Percentiles rank a stretch among this genome's conserved stretches.
These are phyloP conservation scores for Paraplagusia blochii DNA, from an alignment of 2,113 vertebrate species.

Conservation along the genomic window DNA sequence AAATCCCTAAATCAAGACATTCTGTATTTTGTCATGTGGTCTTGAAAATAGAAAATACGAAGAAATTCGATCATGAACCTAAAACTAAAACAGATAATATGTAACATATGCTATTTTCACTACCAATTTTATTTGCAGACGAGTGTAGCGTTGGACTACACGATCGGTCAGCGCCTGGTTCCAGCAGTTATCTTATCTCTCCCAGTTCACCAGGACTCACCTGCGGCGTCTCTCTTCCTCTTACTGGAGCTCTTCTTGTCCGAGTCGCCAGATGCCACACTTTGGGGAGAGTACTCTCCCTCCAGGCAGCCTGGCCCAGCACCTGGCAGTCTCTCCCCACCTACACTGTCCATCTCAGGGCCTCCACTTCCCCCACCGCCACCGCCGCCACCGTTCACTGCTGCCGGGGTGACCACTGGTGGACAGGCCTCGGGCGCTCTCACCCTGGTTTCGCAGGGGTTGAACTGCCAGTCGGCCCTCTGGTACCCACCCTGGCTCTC, in stretches of 20 bases:
- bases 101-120: no score
- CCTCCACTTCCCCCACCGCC: constrained; percentile 29
- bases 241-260: constrained; percentile 83
- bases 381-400: constrained; percentile 5
- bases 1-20: neutral
- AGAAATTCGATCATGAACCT: no score
- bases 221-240: constrained; percentile 86
- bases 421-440: constrained; percentile 73
- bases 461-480: constrained; percentile 83
- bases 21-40: neutral
- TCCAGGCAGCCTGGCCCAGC: constrained; percentile 60
- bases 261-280: constrained; percentile 66
- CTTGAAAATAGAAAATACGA: neutral
- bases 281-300: constrained; percentile 79
- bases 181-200: constrained; percentile 1
- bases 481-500: constrained; percentile 80
- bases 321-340: constrained; percentile 67
- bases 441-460: constrained; percentile 69
- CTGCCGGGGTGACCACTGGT: constrained; percentile 54
- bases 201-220: constrained; percentile 73
- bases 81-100: no score
- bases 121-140: no score
- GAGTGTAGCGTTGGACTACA: no score
- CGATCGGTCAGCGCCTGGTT: no score
- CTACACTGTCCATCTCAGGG: constrained; percentile 64